phyloP scores from a whole-genome alignment of 2,888 invertebrate genomes.

The Orthosia gracilis region DNA sequence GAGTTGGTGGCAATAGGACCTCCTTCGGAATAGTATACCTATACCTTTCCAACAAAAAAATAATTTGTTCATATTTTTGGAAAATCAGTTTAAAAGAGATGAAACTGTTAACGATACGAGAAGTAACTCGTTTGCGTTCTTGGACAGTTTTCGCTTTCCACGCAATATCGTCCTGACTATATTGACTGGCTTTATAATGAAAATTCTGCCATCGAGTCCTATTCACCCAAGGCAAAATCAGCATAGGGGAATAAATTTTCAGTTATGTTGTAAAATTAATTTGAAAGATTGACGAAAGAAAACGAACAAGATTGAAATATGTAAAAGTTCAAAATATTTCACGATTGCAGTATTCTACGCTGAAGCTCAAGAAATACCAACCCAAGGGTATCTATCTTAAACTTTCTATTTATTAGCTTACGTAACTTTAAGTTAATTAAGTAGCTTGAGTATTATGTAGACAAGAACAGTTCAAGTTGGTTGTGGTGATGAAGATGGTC shows the following conservation, averaged over 20 bases:
- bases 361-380: conserved; percentile 2
- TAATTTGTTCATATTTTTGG: too few species aligned
- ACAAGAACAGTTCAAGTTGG: background rate
- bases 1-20: too few species aligned
- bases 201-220: conserved; percentile 26
- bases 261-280: background rate
- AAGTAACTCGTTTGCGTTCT: conserved; percentile 16
- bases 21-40: too few species aligned
- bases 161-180: conserved; percentile 46
- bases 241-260: background rate
- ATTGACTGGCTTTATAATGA: conserved; percentile 35
- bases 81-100: conserved; percentile 20
- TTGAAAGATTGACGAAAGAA: too few species aligned
- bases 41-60: too few species aligned
- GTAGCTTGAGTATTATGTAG: background rate
- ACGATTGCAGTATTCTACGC: background rate
- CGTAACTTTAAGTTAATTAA: conserved; percentile 7
- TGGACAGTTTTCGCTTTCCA: conserved; percentile 32
- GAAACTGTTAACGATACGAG: conserved; percentile 14
- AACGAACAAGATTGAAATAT: background rate
- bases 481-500: background rate
- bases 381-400: conserved; percentile 5
- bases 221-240: background rate
- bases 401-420: conserved; percentile 8
- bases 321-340: background rate